A percentile compares a stretch with the other conserved stretches of the same genome.
Evolutionary conservation across 1,140 invertebrate species (phyloP).

Genomic region (silkworm (Bombyx mori)): DNA sequence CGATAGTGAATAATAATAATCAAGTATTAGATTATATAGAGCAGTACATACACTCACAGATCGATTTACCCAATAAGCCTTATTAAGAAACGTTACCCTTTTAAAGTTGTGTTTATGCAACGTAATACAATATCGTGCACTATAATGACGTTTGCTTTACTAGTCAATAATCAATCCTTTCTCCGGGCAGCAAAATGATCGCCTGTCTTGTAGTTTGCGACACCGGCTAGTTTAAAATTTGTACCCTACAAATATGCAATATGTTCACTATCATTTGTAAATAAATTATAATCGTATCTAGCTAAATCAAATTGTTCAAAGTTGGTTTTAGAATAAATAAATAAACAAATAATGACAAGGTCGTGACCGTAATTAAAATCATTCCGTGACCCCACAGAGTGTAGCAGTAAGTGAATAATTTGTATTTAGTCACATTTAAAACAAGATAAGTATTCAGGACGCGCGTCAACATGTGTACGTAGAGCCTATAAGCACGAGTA

Average conservation of each 20-base stretch:
- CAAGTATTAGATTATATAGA: neutral
- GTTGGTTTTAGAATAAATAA: no score
- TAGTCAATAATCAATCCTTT: conserved; percentile 14
- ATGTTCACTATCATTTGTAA: no score
- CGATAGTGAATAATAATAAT: neutral
- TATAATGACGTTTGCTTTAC: conserved; percentile 16
- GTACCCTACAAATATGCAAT: no score
- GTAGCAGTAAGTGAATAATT: conserved; percentile 4
- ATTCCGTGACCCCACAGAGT: no score
- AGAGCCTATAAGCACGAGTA: neutral
- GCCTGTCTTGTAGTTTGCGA: neutral
- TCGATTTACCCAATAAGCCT: conserved; percentile 7
- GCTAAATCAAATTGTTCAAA: no score
- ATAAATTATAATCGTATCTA: no score
- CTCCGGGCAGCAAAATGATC: conserved; percentile 21
- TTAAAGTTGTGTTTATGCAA: conserved; percentile 19
- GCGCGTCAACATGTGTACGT: conserved; percentile 9
- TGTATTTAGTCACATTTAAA: conserved; percentile 9
- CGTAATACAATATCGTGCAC: conserved; percentile 23
- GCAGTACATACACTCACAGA: neutral
- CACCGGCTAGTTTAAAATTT: no score
- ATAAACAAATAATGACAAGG: no score
- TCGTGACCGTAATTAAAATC: no score
- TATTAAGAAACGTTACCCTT: conserved; percentile 17
- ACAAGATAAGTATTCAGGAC: conserved; percentile 35